Conservation (phyloP, 2,797 vertebrate genomes). For the Mormyrops boulengeri region DNA sequence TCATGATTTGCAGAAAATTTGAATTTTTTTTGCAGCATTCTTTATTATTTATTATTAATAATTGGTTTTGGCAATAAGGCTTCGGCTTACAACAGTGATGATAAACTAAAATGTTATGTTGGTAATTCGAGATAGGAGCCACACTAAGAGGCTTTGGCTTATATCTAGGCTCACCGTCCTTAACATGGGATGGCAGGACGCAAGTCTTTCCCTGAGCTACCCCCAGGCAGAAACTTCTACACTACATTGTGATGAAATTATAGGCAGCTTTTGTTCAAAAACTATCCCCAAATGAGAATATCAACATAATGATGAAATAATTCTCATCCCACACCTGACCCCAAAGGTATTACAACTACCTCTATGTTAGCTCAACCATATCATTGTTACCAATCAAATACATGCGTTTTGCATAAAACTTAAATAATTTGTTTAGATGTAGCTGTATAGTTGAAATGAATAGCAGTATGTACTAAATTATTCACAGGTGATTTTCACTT, state of each 20-base stretch:
- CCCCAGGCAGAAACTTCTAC: background rate
- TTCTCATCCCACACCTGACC: background rate
- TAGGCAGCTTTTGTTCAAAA: background rate
- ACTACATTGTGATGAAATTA: constrained; percentile 1
- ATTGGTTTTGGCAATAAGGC: background rate
- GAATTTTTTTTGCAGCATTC: background rate
- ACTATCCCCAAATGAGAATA: background rate
- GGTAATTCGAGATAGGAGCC: background rate
- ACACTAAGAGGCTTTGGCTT: background rate
- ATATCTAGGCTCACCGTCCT: background rate
- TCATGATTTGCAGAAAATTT: background rate
- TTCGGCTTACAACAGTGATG: background rate
- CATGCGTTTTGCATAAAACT: background rate
- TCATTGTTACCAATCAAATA: background rate
- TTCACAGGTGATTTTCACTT: background rate
- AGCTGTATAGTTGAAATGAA: background rate
- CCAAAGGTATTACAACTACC: background rate
- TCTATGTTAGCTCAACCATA: background rate
- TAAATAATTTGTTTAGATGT: background rate
- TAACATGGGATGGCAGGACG: background rate
- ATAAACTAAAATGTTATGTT: background rate
- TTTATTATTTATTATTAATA: background rate
- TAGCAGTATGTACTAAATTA: background rate
- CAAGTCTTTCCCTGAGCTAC: background rate
- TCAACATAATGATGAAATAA: background rate